Evolutionary conservation across 1,140 invertebrate species (phyloP), one percentile per base, ranked within the genome.

Genomic region (Aphaenogaster ashmeadi): DNA sequence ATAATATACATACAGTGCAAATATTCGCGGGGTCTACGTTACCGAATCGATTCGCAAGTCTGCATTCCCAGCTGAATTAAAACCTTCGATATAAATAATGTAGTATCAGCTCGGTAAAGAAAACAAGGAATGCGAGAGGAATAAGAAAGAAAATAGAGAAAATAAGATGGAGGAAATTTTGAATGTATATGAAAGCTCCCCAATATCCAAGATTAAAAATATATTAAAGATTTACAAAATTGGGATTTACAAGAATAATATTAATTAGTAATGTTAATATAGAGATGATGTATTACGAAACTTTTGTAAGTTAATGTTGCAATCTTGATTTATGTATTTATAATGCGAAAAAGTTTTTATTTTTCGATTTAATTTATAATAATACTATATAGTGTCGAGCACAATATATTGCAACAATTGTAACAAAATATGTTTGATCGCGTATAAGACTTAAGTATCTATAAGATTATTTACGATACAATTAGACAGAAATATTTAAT

Each of bases 41-140:
- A 38, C 50, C 54, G n/a, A 62, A 84, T 71, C 52, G 52, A 71
- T 84, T 21, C 36, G 7, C 50, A 8, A 33, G 58, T 80, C 33
- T 69, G 8, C 5, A 15, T 80, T 54, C 8, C 47, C 64, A n/a
- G 9, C 5, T 27, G 36, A 15, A 56, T 81, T 38, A 75, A 74
- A 74, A 60, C 4, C 13, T 58, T 47, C 2, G 21, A 15, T 36
- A 27, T 64, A 78, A 9, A 11, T 4, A 62, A 18, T 62, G 7
- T 44, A 21, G 0, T n/a, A 27, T 15, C 1, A 41, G 4, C 1
- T 77, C 50, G 6, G 2, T 36, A 27, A 8, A 62, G 3, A 33
- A 72, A 18, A 11, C 15, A 38, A 77, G 15, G 5, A 36, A n/a
- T 44, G 9, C 18, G n/a, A n/a, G n/a, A n/a, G n/a, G n/a, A 44